Evolutionary conservation across 92 coral and sea anemone species (phyloP).

Genomic region (Isaurus tuberculatus): DNA sequence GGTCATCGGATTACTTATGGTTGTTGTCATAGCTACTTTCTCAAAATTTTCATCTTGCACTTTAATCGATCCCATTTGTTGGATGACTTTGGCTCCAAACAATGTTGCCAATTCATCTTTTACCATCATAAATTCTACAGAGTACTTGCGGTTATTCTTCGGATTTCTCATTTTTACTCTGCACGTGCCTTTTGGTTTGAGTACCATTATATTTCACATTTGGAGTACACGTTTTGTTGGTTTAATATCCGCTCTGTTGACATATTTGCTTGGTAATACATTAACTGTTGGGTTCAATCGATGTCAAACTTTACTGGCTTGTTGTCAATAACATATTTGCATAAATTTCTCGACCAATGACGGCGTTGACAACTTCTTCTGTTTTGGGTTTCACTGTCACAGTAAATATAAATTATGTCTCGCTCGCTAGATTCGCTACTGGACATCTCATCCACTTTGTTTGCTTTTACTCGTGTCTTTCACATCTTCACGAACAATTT

Average conservation of each 20-base stretch:
- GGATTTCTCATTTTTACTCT: too few species aligned
- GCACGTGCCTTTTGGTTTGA: neutral
- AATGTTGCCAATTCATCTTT: slow-evolving; percentile 55
- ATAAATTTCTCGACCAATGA: slow-evolving; percentile 32
- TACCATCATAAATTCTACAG: slow-evolving; percentile 5
- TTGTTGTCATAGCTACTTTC: too few species aligned
- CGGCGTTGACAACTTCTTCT: neutral
- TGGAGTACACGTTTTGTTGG: slow-evolving; percentile 54
- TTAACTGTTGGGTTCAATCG: slow-evolving; percentile 65
- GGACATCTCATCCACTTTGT: neutral
- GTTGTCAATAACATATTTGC: slow-evolving; percentile 48
- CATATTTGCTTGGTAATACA: slow-evolving; percentile 54
- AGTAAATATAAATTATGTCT: neutral
- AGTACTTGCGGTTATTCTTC: slow-evolving; percentile 1
- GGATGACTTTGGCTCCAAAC: too few species aligned
- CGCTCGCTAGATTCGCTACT: neutral
- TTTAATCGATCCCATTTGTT: slow-evolving; percentile 58
- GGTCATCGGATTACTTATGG: too few species aligned
- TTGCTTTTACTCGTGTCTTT: neutral
- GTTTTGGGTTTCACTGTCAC: neutral
- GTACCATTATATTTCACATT: too few species aligned
- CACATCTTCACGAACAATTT: neutral
- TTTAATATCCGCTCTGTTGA: slow-evolving; percentile 29
- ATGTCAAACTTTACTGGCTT: slow-evolving; percentile 56
- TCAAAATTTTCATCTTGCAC: too few species aligned